Base-by-base conservation (phyloP, 2,113 vertebrate genomes). In the Copsychus sechellarum region DNA sequence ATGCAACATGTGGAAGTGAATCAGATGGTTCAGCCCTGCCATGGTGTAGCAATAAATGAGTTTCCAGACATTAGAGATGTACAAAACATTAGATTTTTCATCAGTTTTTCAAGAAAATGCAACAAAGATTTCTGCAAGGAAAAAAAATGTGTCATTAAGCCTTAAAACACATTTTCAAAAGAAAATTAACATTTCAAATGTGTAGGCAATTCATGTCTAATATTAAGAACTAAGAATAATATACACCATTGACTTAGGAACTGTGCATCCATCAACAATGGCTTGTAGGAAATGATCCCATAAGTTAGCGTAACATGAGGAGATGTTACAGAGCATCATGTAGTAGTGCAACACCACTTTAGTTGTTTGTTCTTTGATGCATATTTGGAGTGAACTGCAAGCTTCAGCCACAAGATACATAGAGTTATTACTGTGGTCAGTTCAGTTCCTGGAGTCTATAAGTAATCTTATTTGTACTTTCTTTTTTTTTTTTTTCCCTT, bases 381-480 rank as follows among this genome's bases (percentile, higher is more conserved):
- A 20, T 71, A 14, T 61, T 81, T 60, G 42, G 15, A 61, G 20
- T 34, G 69, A 90, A 64, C 18, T 61, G 20, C 60, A 79, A 78
- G 17, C 57, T 78, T 90, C 79, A 81, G 8, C 40, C 43, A 33
- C 28, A 72, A 79, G 36, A 54, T 69, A 50, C 5, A 0, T 40
- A 34, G 33, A 51, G 11, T 31, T 90, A 56, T 42, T 78, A n/a
- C 31, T 86, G 38, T 72, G 94, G 86, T 90, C 82, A 94, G 43
- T 58, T 83, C 67, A 56, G 43, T 74, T 95, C 67, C 76, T 61
- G 92, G 88, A 93, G 56, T 71, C 36, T 33, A 21, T 64, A 92
- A 66, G 65, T 67, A 90, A 88, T 84, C 34, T 84, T 88, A 74
- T 53, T 93, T 95, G 92, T 51, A 77, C 47, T 69, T 82, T 79